Evolutionary conservation across 1,140 invertebrate species (phyloP).

Genomic region (Lepidurus apus): DNA sequence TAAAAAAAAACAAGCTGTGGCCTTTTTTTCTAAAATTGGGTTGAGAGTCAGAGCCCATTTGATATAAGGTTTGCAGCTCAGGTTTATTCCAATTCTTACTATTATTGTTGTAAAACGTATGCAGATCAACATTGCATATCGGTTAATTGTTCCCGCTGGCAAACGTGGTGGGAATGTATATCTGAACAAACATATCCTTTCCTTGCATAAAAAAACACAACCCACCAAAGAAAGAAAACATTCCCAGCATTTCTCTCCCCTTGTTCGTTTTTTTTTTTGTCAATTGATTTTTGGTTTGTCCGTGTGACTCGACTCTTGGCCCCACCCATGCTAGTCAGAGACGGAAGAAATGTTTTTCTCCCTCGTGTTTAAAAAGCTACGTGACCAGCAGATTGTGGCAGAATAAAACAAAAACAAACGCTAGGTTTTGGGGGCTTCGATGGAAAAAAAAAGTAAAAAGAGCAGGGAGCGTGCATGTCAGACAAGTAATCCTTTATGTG

Average conservation of each 20-base stretch:
- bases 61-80: not conserved
- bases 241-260: not conserved
- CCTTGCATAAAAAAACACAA: not conserved
- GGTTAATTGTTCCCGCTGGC: not conserved
- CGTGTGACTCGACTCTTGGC: slow-evolving; percentile 12
- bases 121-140: not conserved
- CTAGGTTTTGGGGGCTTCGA: not conserved
- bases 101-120: not conserved
- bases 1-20: not conserved
- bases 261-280: not conserved
- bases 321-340: slow-evolving; percentile 18
- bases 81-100: not conserved
- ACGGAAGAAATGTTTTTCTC: not conserved
- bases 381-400: not conserved
- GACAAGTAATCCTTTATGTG: slow-evolving; percentile 14
- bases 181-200: not conserved
- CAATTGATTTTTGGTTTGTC: not conserved
- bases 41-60: no score
- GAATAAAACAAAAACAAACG: slow-evolving; percentile 2
- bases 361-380: not conserved
- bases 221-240: not conserved
- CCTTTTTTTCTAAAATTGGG: not conserved
- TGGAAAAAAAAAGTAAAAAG: not conserved
- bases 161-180: not conserved
- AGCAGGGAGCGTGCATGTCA: not conserved